Base-by-base conservation (phyloP, 2,113 vertebrate genomes). In the Theropithecus gelada region DNA sequence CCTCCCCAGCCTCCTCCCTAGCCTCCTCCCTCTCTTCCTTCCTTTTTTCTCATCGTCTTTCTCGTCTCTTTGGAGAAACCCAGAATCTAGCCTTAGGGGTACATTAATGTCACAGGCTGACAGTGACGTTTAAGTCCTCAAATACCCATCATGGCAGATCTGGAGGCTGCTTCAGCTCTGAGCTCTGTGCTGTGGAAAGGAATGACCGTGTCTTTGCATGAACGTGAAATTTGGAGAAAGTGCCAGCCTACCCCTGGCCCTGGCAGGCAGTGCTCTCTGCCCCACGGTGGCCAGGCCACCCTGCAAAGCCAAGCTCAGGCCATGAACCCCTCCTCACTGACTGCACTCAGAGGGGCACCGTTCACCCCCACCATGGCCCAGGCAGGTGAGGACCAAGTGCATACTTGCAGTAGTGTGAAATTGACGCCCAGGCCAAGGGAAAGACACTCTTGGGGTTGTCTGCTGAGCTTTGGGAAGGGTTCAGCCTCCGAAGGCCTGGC, bases 261-360 rank as follows among this genome's bases (percentile, higher is more conserved):
- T 57, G 55, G n/a, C 66, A 35, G 43, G 43, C 1, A 10, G 5
- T 35, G 30, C 20, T 40, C 23, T 38, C 45, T 50, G 72, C 52
- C 52, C 6, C 35, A 3, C 6, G 7, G 88, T 0, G 9, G 18
- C 23, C 0, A 5, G n/a, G 70, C 2, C 0, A 0, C 3, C 45
- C 80, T 83, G n/a, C 55, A 64, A 43, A 52, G 66, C 57, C 66
- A 64, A 38, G 61, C 1, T 7, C 18, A 64, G 35, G 50, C n/a
- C 40, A 0, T 0, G 0, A 61, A 72, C 9, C 22, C 3, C 55
- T 14, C 68, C 13, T 23, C 27, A 2, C 13, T 2, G 12, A 48
- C 25, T 2, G 40, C 3, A 6, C 32, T 0, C 10, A 1, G 68
- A 57, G 17, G 43, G 52, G 38, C 20, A 20, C 76, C 45, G 0